These are phyloP conservation scores for Tapirus indicus DNA, from an alignment of 2,797 vertebrate genomes.

Conservation along the genomic window DNA sequence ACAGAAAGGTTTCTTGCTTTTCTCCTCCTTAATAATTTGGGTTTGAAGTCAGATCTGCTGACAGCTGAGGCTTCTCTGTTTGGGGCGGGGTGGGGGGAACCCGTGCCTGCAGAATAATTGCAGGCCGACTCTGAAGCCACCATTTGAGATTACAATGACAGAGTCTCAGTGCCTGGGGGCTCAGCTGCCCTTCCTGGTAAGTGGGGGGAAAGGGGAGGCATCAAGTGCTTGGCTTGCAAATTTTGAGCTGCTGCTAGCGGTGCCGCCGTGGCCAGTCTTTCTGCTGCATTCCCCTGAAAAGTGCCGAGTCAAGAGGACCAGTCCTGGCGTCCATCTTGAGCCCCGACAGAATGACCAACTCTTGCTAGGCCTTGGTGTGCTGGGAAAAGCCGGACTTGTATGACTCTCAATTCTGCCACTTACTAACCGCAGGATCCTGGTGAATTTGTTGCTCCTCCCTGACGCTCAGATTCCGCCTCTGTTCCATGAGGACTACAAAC, in stretches of 20 bases:
- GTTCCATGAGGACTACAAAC: neutral
- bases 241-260: neutral
- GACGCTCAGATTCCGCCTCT: neutral
- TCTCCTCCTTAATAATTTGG: slow-evolving; percentile 42
- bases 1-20: slow-evolving; percentile 38
- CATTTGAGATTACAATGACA: neutral
- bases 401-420: neutral
- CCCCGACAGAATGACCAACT: neutral
- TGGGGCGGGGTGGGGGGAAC: slow-evolving; percentile 23
- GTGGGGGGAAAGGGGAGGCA: neutral
- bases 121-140: neutral
- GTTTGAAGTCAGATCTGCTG: slow-evolving; percentile 46
- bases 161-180: slow-evolving; percentile 45
- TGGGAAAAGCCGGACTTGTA: neutral
- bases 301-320: neutral
- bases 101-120: slow-evolving; percentile 59
- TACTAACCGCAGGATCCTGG: neutral
- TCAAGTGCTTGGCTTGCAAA: slow-evolving; percentile 44
- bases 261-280: neutral
- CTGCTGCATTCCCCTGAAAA: neutral
- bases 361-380: neutral
- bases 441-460: neutral
- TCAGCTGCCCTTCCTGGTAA: slow-evolving; percentile 26
- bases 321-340: neutral
- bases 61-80: slow-evolving; percentile 2